A percentile compares a stretch with the other conserved stretches of the same genome.
These are phyloP conservation scores for Nibea albiflora DNA, from an alignment of 2,113 vertebrate genomes.

Conservation along the genomic window DNA sequence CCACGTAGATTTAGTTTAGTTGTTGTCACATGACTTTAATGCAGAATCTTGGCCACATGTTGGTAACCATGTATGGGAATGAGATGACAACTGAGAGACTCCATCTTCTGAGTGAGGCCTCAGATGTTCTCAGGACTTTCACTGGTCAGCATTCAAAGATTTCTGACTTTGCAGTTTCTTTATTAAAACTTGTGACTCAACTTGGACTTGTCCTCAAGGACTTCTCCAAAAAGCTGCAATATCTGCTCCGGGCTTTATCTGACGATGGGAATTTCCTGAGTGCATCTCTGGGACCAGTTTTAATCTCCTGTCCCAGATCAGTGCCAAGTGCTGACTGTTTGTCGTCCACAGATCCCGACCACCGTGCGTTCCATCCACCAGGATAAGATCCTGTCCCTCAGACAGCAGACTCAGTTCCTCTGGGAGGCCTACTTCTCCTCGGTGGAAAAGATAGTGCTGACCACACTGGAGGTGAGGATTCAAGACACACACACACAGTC, in stretches of 20 bases:
- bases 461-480: slow-evolving; percentile 79
- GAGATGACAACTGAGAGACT: background rate
- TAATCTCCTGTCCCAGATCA: slow-evolving; percentile 19
- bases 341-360: slow-evolving; percentile 74
- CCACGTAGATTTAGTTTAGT: background rate
- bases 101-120: background rate
- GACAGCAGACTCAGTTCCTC: slow-evolving; percentile 83
- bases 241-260: background rate
- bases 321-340: slow-evolving; percentile 18
- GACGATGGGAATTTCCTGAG: slow-evolving; percentile 23
- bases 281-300: slow-evolving; percentile 12
- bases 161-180: slow-evolving; percentile 5
- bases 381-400: slow-evolving; percentile 81
- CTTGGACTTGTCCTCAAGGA: background rate
- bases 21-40: too few relatives aligned
- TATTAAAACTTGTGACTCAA: background rate
- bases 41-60: background rate
- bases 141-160: background rate
- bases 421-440: slow-evolving; percentile 84
- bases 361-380: slow-evolving; percentile 83
- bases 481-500: background rate
- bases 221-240: background rate
- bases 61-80: background rate
- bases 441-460: slow-evolving; percentile 83
- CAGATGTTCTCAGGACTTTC: background rate